Conservation (phyloP, 2,797 vertebrate genomes). For the Cyclopterus lumpus region DNA sequence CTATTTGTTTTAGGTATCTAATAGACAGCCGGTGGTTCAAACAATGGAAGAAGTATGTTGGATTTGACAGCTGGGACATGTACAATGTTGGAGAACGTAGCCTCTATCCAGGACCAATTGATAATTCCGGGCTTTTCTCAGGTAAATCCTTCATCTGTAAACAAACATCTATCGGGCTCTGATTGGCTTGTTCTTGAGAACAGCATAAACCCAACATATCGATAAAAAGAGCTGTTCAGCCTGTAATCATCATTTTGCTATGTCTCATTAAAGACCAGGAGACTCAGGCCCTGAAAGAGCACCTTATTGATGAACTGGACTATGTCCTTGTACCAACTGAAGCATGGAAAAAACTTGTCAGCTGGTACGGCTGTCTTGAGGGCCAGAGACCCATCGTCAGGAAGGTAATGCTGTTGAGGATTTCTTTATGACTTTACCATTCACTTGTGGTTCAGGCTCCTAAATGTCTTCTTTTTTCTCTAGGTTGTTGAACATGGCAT, state of each 20-base stretch:
- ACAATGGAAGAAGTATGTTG: constrained; percentile 99
- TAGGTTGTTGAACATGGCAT: constrained; percentile 98
- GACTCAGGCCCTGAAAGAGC: constrained; percentile 92
- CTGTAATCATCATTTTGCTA: constrained; percentile 2
- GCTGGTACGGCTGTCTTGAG: constrained; percentile 93
- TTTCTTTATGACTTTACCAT: not conserved
- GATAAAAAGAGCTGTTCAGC: not conserved
- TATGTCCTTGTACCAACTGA: constrained; percentile 94
- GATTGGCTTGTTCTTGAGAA: not conserved
- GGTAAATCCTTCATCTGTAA: constrained; percentile 78
- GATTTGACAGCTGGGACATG: constrained; percentile 97
- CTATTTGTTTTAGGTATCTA: constrained; percentile 88
- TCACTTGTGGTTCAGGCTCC: not conserved
- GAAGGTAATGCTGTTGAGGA: constrained; percentile 84
- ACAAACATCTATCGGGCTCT: not conserved
- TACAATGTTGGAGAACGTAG: constrained; percentile 91
- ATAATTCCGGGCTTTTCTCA: constrained; percentile 95
- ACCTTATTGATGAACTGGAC: constrained; percentile 96
- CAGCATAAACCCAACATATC: not conserved
- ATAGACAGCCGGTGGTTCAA: constrained; percentile 98
- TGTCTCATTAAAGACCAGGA: constrained; percentile 86
- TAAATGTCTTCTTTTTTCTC: constrained; percentile 24
- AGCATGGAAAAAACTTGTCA: constrained; percentile 93
- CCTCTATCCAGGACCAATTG: constrained; percentile 93
- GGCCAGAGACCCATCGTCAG: constrained; percentile 92